phyloP scores from a whole-genome alignment of 1,140 invertebrate genomes.

The Magallana angulata region DNA sequence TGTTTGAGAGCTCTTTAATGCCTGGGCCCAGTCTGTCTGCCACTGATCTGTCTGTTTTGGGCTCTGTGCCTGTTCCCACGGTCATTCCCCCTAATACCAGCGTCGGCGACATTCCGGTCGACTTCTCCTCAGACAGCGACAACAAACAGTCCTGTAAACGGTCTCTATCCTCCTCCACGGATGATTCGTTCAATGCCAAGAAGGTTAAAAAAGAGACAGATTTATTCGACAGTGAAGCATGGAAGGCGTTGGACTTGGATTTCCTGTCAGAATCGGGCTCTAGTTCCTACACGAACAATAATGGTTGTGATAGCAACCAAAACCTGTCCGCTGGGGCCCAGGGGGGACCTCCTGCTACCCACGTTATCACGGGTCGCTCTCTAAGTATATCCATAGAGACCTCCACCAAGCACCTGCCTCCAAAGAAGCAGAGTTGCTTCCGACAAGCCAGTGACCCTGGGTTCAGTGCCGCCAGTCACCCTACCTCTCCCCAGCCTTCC shows the following conservation, averaged over 20 bases:
- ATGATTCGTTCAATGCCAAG: neutral
- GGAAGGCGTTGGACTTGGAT: neutral
- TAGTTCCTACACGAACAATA: neutral
- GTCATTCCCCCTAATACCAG: conserved; percentile 6
- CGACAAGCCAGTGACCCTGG: conserved; percentile 24
- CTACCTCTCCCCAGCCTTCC: neutral
- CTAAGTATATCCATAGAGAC: neutral
- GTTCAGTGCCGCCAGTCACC: neutral
- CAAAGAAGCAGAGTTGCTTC: conserved; percentile 64
- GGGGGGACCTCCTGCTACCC: neutral
- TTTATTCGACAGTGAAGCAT: neutral
- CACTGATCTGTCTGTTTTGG: neutral
- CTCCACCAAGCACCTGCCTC: conserved; percentile 55
- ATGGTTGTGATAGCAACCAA: neutral
- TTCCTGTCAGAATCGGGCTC: neutral
- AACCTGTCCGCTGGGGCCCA: neutral
- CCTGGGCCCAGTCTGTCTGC: neutral
- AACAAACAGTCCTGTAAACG: neutral
- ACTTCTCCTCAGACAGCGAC: neutral
- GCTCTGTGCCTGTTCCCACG: neutral
- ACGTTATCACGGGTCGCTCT: neutral
- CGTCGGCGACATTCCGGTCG: neutral
- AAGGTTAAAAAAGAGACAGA: neutral
- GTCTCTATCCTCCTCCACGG: neutral
- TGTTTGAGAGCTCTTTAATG: neutral